Evolutionary conservation across 2,797 vertebrate species (phyloP), one percentile per base, ranked within the genome.

Genomic region (Setipinna tenuifilis): DNA sequence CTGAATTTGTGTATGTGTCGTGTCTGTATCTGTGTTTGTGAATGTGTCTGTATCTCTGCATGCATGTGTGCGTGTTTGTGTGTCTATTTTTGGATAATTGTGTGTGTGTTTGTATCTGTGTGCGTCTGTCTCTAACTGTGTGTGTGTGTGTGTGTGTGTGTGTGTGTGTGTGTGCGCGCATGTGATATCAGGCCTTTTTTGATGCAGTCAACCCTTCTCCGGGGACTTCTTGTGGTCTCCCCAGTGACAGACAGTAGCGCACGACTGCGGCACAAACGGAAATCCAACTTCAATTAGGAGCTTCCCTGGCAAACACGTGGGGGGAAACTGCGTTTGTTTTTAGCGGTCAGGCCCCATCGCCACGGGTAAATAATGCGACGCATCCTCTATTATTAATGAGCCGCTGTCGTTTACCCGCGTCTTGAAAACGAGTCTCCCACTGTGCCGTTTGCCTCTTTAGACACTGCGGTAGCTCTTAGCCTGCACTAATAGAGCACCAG

Each of bases 361-460:
- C 35, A 78, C 3, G 71, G 71, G 71, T 78, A 78, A 78, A 78
- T 78, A 54, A 78, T 44, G 31, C 17, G n/a, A n/a, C n/a, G 35
- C 71, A 78, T 17, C 25, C 71, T 78, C 31, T 78, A 78, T 78
- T 78, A 17, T 78, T 78, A 78, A 78, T 78, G 71, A 78, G 35
- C 41, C 17, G 71, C 71, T 16, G 6, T 4, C 71, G 17, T 78
- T 78, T 78, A 21, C 31, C 21, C 19, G 71, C 71, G 44, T 78
- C 71, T 44, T 61, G 17, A 44, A 78, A 44, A 19, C 28, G 14
- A 35, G 16, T 41, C 71, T 44, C 71, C 71, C 71, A 44, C 71
- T 78, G 71, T 78, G 71, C 71, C 17, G 16, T 10, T 41, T 10
- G 71, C 71, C 31, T 78, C 35, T 44, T 78, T 44, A 41, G 35